These are phyloP conservation scores for Neuroterus valhalla DNA, from an alignment of 1,140 invertebrate species.

Conservation along the genomic window DNA sequence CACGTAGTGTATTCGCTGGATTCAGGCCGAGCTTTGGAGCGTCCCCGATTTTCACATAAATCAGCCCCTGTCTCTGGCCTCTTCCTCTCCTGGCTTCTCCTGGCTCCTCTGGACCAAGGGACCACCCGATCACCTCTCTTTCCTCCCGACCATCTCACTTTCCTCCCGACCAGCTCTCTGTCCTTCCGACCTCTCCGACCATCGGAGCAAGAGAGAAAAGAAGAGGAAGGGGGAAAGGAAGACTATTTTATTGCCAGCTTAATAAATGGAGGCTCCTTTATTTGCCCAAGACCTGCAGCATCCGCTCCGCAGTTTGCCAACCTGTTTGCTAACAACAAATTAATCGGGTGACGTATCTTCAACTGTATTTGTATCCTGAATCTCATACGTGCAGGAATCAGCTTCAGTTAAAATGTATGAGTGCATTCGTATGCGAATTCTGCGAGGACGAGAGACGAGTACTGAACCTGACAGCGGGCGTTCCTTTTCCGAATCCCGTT, in stretches of 20 bases:
- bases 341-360: constrained; percentile 71
- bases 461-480: constrained; percentile 51
- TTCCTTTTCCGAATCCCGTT: constrained; percentile 63
- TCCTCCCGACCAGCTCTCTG: constrained; percentile 35
- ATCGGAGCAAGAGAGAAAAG: constrained; percentile 38
- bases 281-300: constrained; percentile 65
- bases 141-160: too few species aligned
- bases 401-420: background rate
- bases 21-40: constrained; percentile 53
- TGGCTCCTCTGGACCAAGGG: constrained; percentile 48
- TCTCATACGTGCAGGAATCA: background rate
- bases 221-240: constrained; percentile 48
- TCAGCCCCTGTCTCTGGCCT: constrained; percentile 53
- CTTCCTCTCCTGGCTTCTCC: constrained; percentile 43
- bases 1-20: constrained; percentile 48
- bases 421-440: constrained; percentile 31
- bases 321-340: constrained; percentile 74
- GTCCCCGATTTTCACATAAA: constrained; percentile 59
- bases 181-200: constrained; percentile 5
- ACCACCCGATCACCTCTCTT: constrained; percentile 37
- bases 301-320: constrained; percentile 72
- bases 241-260: constrained; percentile 73
- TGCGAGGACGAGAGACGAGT: constrained; percentile 54
- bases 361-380: constrained; percentile 50
- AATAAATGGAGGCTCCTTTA: constrained; percentile 73